These are phyloP conservation scores for Schizothorax lantsangensis DNA, from an alignment of 2,797 vertebrate genomes.

Conservation along the genomic window DNA sequence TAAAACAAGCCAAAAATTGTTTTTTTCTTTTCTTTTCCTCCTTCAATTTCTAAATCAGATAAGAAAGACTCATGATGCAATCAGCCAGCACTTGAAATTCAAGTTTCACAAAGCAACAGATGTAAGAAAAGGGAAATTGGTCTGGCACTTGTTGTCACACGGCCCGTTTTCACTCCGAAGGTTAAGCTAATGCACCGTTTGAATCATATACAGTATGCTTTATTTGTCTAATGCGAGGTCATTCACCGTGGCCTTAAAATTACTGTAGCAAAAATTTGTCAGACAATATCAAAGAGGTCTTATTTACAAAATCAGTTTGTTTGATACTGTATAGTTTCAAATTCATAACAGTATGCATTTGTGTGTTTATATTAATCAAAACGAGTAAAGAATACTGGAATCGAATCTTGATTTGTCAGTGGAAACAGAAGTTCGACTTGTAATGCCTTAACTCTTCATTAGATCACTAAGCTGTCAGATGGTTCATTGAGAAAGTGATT, in stretches of 20 bases:
- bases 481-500: constrained; percentile 46
- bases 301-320: constrained; percentile 40
- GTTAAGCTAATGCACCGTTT: constrained; percentile 33
- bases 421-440: constrained; percentile 31
- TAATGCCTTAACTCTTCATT: constrained; percentile 49
- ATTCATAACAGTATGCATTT: constrained; percentile 45
- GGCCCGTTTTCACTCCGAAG: constrained; percentile 38
- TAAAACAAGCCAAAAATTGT: background rate
- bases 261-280: constrained; percentile 37
- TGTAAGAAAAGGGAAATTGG: constrained; percentile 51
- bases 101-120: constrained; percentile 46
- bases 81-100: constrained; percentile 46
- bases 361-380: constrained; percentile 49
- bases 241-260: constrained; percentile 37
- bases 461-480: constrained; percentile 25
- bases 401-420: constrained; percentile 38
- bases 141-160: background rate
- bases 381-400: constrained; percentile 54
- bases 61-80: constrained; percentile 28
- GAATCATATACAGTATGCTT: constrained; percentile 26
- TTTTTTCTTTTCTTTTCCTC: background rate
- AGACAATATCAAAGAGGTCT: constrained; percentile 38
- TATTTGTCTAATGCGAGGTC: constrained; percentile 45
- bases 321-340: constrained; percentile 46
- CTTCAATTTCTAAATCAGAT: constrained; percentile 23